Conservation (phyloP, 2,113 vertebrate species). For the Ascaphus truei region DNA sequence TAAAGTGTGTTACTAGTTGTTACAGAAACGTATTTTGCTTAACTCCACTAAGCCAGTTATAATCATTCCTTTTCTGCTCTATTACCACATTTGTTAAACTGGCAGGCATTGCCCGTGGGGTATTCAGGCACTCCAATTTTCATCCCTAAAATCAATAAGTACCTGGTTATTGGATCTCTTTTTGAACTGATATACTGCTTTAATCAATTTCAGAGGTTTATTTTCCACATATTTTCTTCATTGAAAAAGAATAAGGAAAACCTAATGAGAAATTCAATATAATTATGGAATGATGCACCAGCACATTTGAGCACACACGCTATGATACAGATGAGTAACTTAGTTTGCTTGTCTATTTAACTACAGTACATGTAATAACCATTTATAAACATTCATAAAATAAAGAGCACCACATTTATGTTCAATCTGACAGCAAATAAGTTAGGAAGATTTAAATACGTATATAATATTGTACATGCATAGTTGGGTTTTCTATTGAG, state of each 20-base stretch:
- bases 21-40: background rate
- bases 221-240: background rate
- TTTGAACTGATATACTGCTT: slow-evolving; percentile 2
- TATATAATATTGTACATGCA: too few species aligned
- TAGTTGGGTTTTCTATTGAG: too few species aligned
- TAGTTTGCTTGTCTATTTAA: too few species aligned
- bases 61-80: too few species aligned
- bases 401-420: background rate
- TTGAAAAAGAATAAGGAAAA: background rate
- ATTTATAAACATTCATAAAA: background rate
- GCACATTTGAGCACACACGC: background rate
- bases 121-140: background rate
- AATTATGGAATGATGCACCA: background rate
- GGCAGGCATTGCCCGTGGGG: background rate
- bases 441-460: too few species aligned
- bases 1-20: background rate
- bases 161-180: slow-evolving; percentile 6
- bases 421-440: too few species aligned
- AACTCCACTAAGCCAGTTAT: background rate
- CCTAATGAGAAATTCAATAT: slow-evolving; percentile 12
- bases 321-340: too few species aligned
- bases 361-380: too few species aligned
- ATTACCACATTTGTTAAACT: background rate
- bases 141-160: slow-evolving; percentile 17
- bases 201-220: slow-evolving; percentile 14